A percentile compares a stretch with the other conserved stretches of the same genome.
These are phyloP conservation scores for Temnothorax ravouxi DNA, from an alignment of 2,888 invertebrate species.

Conservation along the genomic window DNA sequence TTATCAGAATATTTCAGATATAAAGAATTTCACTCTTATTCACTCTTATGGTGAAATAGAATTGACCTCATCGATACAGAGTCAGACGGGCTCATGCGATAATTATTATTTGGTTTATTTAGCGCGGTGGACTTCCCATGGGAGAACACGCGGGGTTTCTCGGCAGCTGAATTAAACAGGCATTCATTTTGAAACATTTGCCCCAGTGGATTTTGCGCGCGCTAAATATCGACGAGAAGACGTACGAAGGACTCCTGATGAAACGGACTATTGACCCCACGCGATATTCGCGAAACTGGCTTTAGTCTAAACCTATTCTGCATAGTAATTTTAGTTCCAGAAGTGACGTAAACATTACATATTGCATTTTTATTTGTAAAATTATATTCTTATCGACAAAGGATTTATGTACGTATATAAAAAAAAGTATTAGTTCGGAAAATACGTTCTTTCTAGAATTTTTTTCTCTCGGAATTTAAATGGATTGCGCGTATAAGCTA, in stretches of 20 bases:
- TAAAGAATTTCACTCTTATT: not conserved
- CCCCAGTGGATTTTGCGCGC: slow-evolving; percentile 47
- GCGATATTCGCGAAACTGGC: not conserved
- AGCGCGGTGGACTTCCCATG: slow-evolving; percentile 50
- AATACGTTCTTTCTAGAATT: too few species aligned
- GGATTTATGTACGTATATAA: too few species aligned
- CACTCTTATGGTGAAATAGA: slow-evolving; percentile 8
- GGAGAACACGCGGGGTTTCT: slow-evolving; percentile 54
- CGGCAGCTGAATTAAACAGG: slow-evolving; percentile 72
- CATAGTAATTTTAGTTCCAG: not conserved
- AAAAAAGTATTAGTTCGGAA: too few species aligned
- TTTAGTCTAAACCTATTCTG: not conserved
- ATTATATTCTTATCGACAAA: not conserved
- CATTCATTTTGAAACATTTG: slow-evolving; percentile 74
- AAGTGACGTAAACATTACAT: not conserved
- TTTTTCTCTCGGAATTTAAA: too few species aligned
- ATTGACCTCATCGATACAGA: slow-evolving; percentile 2
- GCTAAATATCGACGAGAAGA: slow-evolving; percentile 29
- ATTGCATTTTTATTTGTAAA: not conserved
- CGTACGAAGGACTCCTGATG: slow-evolving; percentile 56
- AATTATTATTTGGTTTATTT: slow-evolving; percentile 79
- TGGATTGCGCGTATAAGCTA: not conserved
- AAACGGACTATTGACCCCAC: slow-evolving; percentile 52
- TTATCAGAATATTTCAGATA: not conserved
- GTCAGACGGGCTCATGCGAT: slow-evolving; percentile 57